Percentiles rank a stretch among this genome's conserved stretches.
Conservation (phyloP, 2,888 invertebrate species). For the Girardia tigrina region DNA sequence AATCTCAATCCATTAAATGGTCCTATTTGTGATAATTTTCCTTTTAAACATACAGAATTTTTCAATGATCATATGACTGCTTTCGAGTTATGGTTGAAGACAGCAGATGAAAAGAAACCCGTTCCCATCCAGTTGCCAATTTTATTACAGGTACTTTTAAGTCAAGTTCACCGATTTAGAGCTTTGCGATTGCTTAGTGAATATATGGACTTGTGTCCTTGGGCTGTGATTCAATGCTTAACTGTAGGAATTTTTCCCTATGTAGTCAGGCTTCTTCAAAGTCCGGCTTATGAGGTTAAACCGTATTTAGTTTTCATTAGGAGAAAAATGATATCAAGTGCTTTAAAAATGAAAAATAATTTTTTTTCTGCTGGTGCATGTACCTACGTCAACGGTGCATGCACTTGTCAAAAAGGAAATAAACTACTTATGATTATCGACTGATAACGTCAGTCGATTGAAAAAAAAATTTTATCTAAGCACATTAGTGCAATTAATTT, state of each 20-base stretch:
- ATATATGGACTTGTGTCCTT: constrained; percentile 82
- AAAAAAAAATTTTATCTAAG: too few species aligned
- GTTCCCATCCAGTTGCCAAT: constrained; percentile 54
- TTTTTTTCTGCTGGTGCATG: too few species aligned
- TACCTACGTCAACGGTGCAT: too few species aligned
- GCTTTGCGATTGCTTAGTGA: constrained; percentile 79
- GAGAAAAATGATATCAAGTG: constrained; percentile 79
- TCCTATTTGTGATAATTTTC: neutral
- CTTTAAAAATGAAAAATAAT: too few species aligned
- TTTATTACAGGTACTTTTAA: constrained; percentile 50
- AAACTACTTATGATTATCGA: too few species aligned
- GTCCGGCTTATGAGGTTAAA: constrained; percentile 75
- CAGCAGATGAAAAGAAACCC: constrained; percentile 66
- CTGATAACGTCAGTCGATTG: too few species aligned
- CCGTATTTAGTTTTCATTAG: constrained; percentile 90
- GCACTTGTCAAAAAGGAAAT: too few species aligned
- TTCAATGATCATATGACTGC: constrained; percentile 94
- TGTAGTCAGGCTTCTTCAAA: constrained; percentile 85
- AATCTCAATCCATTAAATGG: neutral
- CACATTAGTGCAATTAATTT: too few species aligned
- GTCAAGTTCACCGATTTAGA: constrained; percentile 72
- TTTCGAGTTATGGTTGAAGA: constrained; percentile 80
- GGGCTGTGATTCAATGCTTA: constrained; percentile 63
- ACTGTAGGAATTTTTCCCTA: constrained; percentile 97
- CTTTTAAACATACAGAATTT: constrained; percentile 53